These are phyloP conservation scores for Podotricha telesiphe DNA, from an alignment of 2,888 invertebrate genomes.

Conservation along the genomic window DNA sequence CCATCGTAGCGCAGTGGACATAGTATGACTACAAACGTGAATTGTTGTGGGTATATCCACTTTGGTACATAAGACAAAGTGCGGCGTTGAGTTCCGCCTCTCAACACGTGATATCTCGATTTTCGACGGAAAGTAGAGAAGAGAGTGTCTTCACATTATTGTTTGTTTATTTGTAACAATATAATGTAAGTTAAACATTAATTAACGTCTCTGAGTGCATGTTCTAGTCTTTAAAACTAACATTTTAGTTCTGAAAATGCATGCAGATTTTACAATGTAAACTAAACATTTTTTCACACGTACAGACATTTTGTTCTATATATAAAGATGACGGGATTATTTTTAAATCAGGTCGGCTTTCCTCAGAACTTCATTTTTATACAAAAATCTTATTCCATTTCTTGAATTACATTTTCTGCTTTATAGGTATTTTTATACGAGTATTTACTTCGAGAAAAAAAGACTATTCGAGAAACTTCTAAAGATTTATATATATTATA, in stretches of 20 bases:
- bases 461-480: too few relatives aligned
- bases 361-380: slow-evolving; percentile 24
- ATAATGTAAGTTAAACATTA: neutral
- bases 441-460: too few relatives aligned
- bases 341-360: slow-evolving; percentile 33
- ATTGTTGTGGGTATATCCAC: too few relatives aligned
- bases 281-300: slow-evolving; percentile 18
- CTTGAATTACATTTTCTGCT: neutral
- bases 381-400: slow-evolving; percentile 16
- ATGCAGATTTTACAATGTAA: slow-evolving; percentile 35
- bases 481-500: too few relatives aligned
- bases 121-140: too few relatives aligned
- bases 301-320: slow-evolving; percentile 35
- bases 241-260: slow-evolving; percentile 27
- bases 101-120: too few relatives aligned
- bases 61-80: too few relatives aligned
- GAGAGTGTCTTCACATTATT: too few relatives aligned
- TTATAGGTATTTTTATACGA: neutral
- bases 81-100: too few relatives aligned
- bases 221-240: neutral
- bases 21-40: too few relatives aligned
- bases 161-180: too few relatives aligned
- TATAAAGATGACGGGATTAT: slow-evolving; percentile 39
- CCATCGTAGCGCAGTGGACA: too few relatives aligned
- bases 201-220: neutral